These are phyloP conservation scores for Fratercula arctica DNA, from an alignment of 2,797 vertebrate species.

Conservation along the genomic window DNA sequence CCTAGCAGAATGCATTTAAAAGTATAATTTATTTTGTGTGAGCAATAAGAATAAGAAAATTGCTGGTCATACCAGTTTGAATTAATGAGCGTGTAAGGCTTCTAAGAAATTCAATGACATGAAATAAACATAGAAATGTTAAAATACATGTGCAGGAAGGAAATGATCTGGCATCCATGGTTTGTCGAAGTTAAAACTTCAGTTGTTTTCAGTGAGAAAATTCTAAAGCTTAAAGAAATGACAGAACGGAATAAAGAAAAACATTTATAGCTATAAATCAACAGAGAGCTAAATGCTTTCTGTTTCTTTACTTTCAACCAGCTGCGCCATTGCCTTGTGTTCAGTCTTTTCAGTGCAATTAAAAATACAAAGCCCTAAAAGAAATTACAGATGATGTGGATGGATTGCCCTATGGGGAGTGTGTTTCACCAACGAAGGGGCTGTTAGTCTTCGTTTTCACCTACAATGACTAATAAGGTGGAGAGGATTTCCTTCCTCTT, in stretches of 20 bases:
- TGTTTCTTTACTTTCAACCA: background rate
- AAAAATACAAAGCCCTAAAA: background rate
- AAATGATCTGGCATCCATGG: background rate
- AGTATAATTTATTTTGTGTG: background rate
- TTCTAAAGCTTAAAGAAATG: background rate
- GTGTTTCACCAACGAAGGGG: background rate
- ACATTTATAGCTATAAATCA: background rate
- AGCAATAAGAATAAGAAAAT: background rate
- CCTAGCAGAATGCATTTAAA: background rate
- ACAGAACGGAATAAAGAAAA: background rate
- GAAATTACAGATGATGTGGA: background rate
- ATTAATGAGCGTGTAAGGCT: background rate
- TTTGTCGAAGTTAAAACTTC: background rate
- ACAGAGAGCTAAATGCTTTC: background rate
- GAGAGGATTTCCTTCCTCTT: background rate
- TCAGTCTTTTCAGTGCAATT: background rate
- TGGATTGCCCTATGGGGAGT: background rate
- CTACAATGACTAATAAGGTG: background rate
- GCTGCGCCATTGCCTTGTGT: background rate
- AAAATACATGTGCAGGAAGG: background rate
- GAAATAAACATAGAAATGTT: background rate
- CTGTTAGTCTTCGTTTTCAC: background rate
- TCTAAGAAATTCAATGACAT: background rate
- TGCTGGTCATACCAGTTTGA: background rate
- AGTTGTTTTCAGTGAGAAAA: background rate